Conservation (phyloP, 2,888 invertebrate species). For the Hirtodrosophila duncani region DNA sequence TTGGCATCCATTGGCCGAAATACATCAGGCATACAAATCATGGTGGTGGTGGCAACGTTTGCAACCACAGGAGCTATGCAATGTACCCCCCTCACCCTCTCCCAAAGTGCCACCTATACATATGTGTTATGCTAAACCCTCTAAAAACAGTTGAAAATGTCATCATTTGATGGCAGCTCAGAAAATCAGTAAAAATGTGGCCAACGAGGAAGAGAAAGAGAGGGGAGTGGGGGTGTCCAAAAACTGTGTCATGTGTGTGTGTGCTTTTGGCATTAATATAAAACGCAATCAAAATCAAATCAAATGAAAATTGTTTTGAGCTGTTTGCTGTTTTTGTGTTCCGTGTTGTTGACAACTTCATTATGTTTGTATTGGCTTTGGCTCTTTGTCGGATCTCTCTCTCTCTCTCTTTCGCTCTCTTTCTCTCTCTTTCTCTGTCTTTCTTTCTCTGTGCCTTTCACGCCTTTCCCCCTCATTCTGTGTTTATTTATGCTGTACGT, state of each 20-base stretch:
- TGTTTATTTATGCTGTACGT: constrained; percentile 7
- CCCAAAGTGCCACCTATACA: no score
- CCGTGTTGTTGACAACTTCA: constrained; percentile 66
- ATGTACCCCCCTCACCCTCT: no score
- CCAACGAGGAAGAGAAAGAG: background rate
- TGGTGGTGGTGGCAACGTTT: no score
- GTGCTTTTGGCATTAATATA: constrained; percentile 55
- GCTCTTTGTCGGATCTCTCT: constrained; percentile 9
- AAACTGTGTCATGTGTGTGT: constrained; percentile 6
- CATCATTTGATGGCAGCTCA: no score
- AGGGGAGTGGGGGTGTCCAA: background rate
- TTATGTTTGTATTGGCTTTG: constrained; percentile 63
- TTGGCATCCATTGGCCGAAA: no score
- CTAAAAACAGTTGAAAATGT: no score
- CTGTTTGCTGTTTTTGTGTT: constrained; percentile 34
- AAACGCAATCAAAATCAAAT: constrained; percentile 72
- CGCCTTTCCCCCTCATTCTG: no score
- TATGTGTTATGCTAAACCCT: no score
- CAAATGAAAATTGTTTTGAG: constrained; percentile 71
- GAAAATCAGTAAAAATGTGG: constrained; percentile 27
- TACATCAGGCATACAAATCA: no score
- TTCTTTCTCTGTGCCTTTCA: no score
- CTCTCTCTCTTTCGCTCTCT: constrained; percentile 39
- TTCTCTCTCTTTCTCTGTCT: constrained; percentile 31
- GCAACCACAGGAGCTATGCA: no score